Conservation (phyloP, 2,113 vertebrate species). For the Mohoua ochrocephala region DNA sequence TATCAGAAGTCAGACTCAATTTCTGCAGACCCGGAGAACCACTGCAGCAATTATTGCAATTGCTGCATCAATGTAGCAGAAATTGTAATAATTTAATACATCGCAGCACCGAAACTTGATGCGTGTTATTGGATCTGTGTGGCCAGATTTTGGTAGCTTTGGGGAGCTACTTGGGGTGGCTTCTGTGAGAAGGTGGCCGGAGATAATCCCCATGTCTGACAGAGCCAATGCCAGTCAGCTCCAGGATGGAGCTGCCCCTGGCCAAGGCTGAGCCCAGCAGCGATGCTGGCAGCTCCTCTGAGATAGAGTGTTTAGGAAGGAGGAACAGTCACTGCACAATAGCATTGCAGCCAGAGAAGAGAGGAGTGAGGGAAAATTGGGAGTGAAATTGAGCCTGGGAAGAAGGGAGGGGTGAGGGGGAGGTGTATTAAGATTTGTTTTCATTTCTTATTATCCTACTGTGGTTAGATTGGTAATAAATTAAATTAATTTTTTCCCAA, state of each 20-base stretch:
- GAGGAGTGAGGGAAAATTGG: background rate
- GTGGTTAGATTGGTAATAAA: background rate
- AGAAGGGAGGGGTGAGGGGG: background rate
- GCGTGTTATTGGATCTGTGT: background rate
- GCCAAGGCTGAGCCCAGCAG: background rate
- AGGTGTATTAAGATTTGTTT: background rate
- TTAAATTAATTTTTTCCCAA: background rate
- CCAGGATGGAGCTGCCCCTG: background rate
- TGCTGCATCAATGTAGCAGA: background rate
- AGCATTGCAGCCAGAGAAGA: background rate
- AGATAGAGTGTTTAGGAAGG: background rate
- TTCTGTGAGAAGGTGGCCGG: background rate
- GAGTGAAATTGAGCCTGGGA: background rate
- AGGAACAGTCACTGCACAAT: background rate
- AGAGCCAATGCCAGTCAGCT: rapidly evolving
- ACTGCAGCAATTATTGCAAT: background rate
- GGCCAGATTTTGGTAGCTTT: background rate
- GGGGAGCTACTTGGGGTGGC: no score
- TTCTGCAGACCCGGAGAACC: background rate
- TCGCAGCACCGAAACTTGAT: background rate
- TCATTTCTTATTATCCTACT: background rate
- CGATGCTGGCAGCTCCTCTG: rapidly evolving
- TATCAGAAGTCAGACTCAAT: background rate
- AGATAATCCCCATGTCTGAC: rapidly evolving
- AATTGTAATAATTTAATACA: background rate